Evolutionary conservation across 2,888 invertebrate species (phyloP).

Genomic region (Schrankia costaestrigalis): DNA sequence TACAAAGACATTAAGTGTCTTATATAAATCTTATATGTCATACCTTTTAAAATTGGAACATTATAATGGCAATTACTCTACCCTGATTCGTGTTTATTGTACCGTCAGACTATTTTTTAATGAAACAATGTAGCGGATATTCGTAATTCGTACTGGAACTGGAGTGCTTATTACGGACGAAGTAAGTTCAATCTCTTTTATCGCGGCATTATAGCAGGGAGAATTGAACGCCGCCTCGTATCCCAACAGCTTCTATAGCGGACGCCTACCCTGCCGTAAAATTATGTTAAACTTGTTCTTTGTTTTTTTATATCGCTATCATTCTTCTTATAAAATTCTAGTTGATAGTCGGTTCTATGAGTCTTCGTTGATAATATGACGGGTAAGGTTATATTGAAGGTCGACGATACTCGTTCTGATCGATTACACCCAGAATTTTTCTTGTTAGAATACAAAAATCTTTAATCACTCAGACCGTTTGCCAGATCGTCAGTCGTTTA

Average conservation of each 20-base stretch:
- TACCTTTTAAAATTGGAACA: too few relatives aligned
- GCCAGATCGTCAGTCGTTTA: slow-evolving; percentile 24
- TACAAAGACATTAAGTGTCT: too few relatives aligned
- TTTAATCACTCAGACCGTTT: slow-evolving; percentile 14
- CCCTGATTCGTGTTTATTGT: slow-evolving; percentile 28
- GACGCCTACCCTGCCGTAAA: slow-evolving; percentile 66
- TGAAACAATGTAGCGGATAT: slow-evolving; percentile 45
- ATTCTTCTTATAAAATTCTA: slow-evolving; percentile 45
- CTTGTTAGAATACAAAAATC: slow-evolving; percentile 15
- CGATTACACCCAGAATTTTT: slow-evolving; percentile 25
- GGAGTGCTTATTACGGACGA: slow-evolving; percentile 65
- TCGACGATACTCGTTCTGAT: slow-evolving; percentile 12
- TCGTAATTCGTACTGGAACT: slow-evolving; percentile 47
- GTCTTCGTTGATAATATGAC: slow-evolving; percentile 30
- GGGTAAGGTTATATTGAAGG: slow-evolving; percentile 13
- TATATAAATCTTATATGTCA: too few relatives aligned
- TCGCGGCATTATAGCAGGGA: slow-evolving; percentile 65
- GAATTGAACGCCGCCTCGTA: slow-evolving; percentile 63
- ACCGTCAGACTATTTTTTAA: slow-evolving; percentile 41
- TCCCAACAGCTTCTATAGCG: slow-evolving; percentile 51
- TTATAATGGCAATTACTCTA: slow-evolving; percentile 8
- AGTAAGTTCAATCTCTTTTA: slow-evolving; percentile 77
- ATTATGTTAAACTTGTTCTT: slow-evolving; percentile 70
- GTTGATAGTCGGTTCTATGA: slow-evolving; percentile 37
- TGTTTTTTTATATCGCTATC: slow-evolving; percentile 54